Evolutionary conservation across 2,888 invertebrate species (phyloP).

Genomic region (Himalopsyche tibetana): DNA sequence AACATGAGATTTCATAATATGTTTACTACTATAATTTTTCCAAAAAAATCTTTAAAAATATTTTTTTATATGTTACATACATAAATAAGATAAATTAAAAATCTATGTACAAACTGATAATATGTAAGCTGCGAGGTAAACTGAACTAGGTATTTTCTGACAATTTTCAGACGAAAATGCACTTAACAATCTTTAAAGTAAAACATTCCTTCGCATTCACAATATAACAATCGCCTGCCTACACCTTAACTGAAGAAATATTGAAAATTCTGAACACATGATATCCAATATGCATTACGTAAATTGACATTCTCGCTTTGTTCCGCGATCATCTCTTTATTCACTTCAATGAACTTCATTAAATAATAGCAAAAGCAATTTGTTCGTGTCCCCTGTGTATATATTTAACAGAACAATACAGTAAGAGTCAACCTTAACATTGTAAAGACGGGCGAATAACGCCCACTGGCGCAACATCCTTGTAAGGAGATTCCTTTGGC

Average conservation of each 20-base stretch:
- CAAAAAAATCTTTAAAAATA: too few relatives aligned
- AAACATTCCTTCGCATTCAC: too few relatives aligned
- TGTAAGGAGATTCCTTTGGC: constrained; percentile 58
- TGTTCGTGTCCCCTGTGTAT: constrained; percentile 6
- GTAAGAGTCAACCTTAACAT: constrained; percentile 54
- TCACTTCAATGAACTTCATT: constrained; percentile 31
- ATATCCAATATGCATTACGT: background rate
- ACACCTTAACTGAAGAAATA: background rate
- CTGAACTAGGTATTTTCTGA: too few relatives aligned
- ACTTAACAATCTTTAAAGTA: too few relatives aligned
- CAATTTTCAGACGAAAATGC: too few relatives aligned
- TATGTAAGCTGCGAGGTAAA: too few relatives aligned
- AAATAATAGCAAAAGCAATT: constrained; percentile 38
- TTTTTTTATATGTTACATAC: too few relatives aligned
- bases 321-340: constrained; percentile 5
- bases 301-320: constrained; percentile 12
- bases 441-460: constrained; percentile 47
- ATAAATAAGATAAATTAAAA: too few relatives aligned
- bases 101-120: too few relatives aligned
- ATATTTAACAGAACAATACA: constrained; percentile 30
- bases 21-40: too few relatives aligned
- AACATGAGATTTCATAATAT: too few relatives aligned
- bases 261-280: background rate
- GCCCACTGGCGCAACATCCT: constrained; percentile 54
- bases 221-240: background rate